Percentiles rank a stretch among this genome's conserved stretches.
These are phyloP conservation scores for Saturnia pavonia DNA, from an alignment of 2,888 invertebrate species.

Conservation along the genomic window DNA sequence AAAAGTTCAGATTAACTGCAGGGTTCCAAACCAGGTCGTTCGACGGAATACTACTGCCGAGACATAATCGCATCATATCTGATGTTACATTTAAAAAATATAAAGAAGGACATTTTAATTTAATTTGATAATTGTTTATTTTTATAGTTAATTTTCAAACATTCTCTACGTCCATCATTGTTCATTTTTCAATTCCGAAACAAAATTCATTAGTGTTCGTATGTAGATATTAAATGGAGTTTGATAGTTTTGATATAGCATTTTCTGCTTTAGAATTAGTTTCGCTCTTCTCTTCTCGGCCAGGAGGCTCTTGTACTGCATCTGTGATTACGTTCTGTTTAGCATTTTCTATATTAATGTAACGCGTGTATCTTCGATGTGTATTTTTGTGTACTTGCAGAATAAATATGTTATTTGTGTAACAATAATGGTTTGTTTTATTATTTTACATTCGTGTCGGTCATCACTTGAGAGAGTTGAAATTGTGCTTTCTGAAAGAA, in stretches of 20 bases:
- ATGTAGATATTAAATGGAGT: slow-evolving; percentile 23
- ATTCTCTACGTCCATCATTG: background rate
- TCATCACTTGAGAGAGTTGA: no score
- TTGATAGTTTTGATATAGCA: slow-evolving; percentile 29
- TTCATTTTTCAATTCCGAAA: background rate
- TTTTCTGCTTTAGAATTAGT: background rate
- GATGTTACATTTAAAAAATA: background rate
- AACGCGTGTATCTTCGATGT: slow-evolving; percentile 60
- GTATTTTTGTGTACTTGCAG: slow-evolving; percentile 68
- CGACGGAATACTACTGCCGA: background rate
- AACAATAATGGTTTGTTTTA: slow-evolving; percentile 49
- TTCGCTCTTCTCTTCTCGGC: background rate
- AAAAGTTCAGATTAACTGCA: background rate
- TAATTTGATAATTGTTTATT: no score
- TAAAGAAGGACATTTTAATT: no score
- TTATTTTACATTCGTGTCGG: slow-evolving; percentile 20
- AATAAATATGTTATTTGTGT: slow-evolving; percentile 69
- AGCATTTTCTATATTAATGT: slow-evolving; percentile 52
- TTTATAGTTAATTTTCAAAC: background rate
- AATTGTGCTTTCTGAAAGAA: no score
- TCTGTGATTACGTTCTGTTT: slow-evolving; percentile 75
- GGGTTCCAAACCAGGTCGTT: background rate
- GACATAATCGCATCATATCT: background rate
- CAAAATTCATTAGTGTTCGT: background rate
- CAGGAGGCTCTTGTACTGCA: slow-evolving; percentile 60